These are phyloP conservation scores for Byasa hedistus DNA, from an alignment of 2,888 invertebrate genomes.

Conservation along the genomic window DNA sequence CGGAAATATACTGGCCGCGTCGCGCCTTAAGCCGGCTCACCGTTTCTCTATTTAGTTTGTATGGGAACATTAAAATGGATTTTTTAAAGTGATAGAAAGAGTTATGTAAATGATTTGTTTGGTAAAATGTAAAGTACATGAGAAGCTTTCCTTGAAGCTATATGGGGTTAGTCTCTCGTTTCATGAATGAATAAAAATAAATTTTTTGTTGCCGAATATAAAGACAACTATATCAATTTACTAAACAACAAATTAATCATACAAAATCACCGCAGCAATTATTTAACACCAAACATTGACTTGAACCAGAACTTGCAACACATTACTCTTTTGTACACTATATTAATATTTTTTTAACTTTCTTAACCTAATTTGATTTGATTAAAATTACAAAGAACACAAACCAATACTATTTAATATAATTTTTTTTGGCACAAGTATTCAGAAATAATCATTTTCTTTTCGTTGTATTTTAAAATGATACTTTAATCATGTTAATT, in stretches of 20 bases:
- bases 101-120: constrained; percentile 66
- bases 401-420: neutral
- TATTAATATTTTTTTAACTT: neutral
- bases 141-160: constrained; percentile 69
- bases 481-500: no score
- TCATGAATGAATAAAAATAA: constrained; percentile 48
- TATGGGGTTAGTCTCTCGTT: constrained; percentile 55
- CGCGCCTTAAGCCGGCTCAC: constrained; percentile 75
- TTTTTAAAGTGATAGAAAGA: constrained; percentile 68
- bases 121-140: constrained; percentile 69
- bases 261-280: neutral
- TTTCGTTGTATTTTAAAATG: no score
- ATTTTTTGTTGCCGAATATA: neutral
- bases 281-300: neutral
- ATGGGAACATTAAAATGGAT: constrained; percentile 73
- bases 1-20: constrained; percentile 79
- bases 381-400: neutral
- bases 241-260: neutral
- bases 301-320: neutral
- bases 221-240: neutral
- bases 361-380: no score
- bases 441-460: no score
- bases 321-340: neutral
- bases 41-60: constrained; percentile 76
- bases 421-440: no score